phyloP scores from a whole-genome alignment of 2,797 vertebrate genomes.

The Cossypha niveicapilla region DNA sequence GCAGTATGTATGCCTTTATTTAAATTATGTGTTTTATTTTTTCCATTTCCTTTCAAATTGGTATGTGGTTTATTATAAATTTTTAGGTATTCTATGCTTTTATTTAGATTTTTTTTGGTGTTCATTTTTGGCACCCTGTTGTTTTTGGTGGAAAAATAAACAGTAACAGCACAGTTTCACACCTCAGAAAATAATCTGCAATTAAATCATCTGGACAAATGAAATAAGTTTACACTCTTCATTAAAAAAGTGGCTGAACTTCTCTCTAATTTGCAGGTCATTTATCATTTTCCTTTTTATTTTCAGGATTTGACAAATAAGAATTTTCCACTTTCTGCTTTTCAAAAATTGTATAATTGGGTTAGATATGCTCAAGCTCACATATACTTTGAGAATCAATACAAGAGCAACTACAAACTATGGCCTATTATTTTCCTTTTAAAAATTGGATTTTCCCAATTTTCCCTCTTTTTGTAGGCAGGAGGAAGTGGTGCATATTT shows the following conservation, averaged over 20 bases:
- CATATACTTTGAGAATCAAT: neutral
- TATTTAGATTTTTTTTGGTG: neutral
- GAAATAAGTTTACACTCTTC: neutral
- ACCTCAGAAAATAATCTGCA: neutral
- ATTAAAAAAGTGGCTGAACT: neutral
- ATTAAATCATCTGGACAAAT: neutral
- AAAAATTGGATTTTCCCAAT: rapidly evolving
- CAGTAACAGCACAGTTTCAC: neutral
- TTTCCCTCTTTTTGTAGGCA: neutral
- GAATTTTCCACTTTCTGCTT: neutral
- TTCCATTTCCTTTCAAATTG: neutral
- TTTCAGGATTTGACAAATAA: neutral
- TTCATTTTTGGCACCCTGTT: neutral
- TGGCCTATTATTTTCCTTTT: neutral
- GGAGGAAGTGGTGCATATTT: neutral
- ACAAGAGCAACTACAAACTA: neutral
- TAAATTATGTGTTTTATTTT: neutral
- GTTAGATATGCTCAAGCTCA: neutral
- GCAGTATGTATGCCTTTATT: neutral
- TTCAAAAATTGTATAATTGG: neutral
- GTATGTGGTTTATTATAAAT: neutral
- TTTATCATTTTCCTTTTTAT: neutral
- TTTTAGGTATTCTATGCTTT: neutral
- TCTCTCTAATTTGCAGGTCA: neutral
- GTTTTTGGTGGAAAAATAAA: neutral